Evolutionary conservation across 30 jellyfish, hydroid and myxozoan genomes (phyloP).

Genomic region (Aurelia sp.): DNA sequence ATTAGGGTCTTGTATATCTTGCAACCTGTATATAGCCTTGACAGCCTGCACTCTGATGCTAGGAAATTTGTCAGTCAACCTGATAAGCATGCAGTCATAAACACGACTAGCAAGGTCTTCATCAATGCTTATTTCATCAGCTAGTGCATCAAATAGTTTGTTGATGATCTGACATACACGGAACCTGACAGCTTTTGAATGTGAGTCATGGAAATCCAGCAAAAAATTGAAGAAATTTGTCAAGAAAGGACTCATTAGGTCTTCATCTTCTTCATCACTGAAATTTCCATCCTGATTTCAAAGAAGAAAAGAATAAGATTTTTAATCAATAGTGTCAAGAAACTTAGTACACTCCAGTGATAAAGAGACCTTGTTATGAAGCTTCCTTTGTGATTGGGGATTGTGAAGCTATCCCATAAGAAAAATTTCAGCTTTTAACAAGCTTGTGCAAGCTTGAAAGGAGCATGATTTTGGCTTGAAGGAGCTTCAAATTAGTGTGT

Average conservation of each 20-base stretch:
- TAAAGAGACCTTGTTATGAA: too few relatives aligned
- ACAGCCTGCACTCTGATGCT: conserved; percentile 90
- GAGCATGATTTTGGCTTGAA: too few relatives aligned
- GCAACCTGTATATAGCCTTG: conserved; percentile 86
- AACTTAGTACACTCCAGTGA: too few relatives aligned
- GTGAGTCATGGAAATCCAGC: conserved; percentile 78
- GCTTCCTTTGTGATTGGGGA: too few relatives aligned
- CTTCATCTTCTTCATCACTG: conserved; percentile 72
- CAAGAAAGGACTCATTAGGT: conserved; percentile 79
- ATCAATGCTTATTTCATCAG: conserved; percentile 88
- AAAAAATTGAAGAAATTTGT: conserved; percentile 70
- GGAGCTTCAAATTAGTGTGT: too few relatives aligned
- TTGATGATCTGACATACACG: conserved; percentile 89
- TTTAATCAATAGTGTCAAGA: not conserved
- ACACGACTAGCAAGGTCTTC: conserved; percentile 86
- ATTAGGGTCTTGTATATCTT: conserved; percentile 83
- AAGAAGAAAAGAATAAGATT: not conserved
- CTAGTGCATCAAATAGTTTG: conserved; percentile 72
- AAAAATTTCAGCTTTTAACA: too few relatives aligned
- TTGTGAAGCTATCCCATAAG: too few relatives aligned
- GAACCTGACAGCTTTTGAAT: conserved; percentile 86
- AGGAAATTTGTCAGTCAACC: conserved; percentile 90
- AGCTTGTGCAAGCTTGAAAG: too few relatives aligned
- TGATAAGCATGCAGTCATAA: conserved; percentile 90
- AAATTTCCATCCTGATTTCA: conserved; percentile 19